phyloP scores from a whole-genome alignment of 2,113 vertebrate genomes.

The Sander vitreus region DNA sequence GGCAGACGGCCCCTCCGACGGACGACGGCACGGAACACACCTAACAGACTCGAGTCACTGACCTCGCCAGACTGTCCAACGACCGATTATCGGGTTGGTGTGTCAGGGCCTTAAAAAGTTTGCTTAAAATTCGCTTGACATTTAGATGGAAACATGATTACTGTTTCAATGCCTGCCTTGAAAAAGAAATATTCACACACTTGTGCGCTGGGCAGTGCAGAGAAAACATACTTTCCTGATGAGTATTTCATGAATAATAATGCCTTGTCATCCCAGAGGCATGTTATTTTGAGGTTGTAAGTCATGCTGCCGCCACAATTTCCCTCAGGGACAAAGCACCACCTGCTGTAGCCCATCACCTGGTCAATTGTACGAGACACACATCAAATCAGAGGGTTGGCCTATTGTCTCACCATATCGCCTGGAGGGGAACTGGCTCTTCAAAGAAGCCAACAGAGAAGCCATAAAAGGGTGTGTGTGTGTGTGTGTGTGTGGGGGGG shows the following conservation, averaged over 20 bases:
- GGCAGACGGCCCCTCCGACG: no score
- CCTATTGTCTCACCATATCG: constrained; percentile 10
- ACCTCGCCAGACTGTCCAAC: no score
- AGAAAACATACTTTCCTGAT: constrained; percentile 18
- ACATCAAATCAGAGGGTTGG: constrained; percentile 16
- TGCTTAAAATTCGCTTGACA: no score
- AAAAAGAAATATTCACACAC: constrained; percentile 9
- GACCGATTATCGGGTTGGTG: no score
- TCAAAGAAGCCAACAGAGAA: constrained; percentile 16
- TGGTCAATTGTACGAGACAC: constrained; percentile 33
- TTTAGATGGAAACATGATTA: no score
- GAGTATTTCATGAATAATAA: constrained; percentile 45
- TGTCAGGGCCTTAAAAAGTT: no score
- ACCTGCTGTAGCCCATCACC: constrained; percentile 61
- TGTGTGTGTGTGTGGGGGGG: no score
- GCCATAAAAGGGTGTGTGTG: constrained; percentile 20
- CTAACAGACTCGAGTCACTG: no score
- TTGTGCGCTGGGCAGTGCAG: not conserved
- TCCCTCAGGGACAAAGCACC: constrained; percentile 50
- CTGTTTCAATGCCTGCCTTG: not conserved
- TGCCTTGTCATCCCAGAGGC: constrained; percentile 43
- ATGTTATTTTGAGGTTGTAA: constrained; percentile 47
- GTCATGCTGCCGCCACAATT: constrained; percentile 35
- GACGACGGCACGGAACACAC: no score
- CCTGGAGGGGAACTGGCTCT: constrained; percentile 20